Base-by-base conservation (phyloP, 2,797 vertebrate genomes). In the Chiloscyllium punctatum region DNA sequence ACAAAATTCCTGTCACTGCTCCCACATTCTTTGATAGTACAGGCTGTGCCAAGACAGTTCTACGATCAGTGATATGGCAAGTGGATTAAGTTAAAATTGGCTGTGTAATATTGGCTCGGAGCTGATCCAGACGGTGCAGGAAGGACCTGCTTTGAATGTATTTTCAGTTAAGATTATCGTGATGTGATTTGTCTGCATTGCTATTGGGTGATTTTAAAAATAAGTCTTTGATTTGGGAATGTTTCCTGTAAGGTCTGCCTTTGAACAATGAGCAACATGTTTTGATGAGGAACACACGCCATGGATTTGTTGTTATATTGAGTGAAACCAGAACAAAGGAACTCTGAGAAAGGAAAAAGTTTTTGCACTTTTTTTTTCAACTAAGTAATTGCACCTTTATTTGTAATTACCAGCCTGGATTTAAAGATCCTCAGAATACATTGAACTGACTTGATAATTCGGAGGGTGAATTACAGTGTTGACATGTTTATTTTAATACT, bases 381-480 rank as follows among this genome's bases (percentile, higher is more conserved):
- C 27, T 15, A 27, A 69, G n/a, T 94, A 71, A 94, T 48, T 42
- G 11, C 23, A 94, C 25, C 53, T 57, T 66, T 33, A 30, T 94
- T 94, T 71, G 16, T 94, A 42, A 94, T 94, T 94, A 69, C 4
- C 48, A 18, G 8, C 42, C 71, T 72, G 92, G 37, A 13, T 48
- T 94, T 48, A 30, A 30, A 27, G 21, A 48, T 42, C 16, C n/a
- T 66, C 16, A 37, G 66, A 94, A 68, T 42, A 37, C 66, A 68
- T 37, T 94, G 91, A 69, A 68, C 68, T 71, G 68, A 94, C 21
- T 94, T 48, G 27, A 42, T 94, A 71, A 21, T 48, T 94, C 4
- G n/a, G 66, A 68, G 66, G 42, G 25, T 71, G 48, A 94, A 71
- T 94, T 94, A n/a, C 25, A 94, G 66, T 69, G 91, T 94, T 94